Evolutionary conservation across 92 coral and sea anemone genomes (phyloP), one percentile per base, ranked within the genome.

Genomic region (Palythoa grandis): DNA sequence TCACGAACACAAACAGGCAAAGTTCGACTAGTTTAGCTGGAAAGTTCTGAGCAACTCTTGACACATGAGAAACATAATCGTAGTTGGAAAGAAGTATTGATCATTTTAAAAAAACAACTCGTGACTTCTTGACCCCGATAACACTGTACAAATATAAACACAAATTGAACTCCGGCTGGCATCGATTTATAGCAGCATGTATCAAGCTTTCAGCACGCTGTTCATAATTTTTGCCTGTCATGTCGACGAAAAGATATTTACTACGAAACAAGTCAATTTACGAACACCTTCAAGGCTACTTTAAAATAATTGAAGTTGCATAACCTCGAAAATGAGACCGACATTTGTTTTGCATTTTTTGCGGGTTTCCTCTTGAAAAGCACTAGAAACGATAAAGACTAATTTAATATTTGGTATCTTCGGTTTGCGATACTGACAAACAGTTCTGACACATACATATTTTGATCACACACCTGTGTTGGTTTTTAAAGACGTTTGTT

Each of bases 171-270:
- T 29, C 35, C 3, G 7, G 50, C 50, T 43, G 50, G 50, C 0
- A 43, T 5, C 50, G 50, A 43, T 43, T 5, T 43, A 43, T 43
- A 4, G 9, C 7, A 43, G 50, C 3, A 43, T 8, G 7, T 43
- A 43, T 8, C 50, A 8, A 43, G 52, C 25, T 77, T 77, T 77
- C 70, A 77, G 15, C 82, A 56, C 82, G 19, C 52, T 48, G 29
- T 77, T 77, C 68, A 77, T 77, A 54, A 19, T 57, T 77, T 56
- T 77, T 37, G 23, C 50, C 56, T 35, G 82, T 29, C 82, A 67
- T 29, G 35, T 29, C 35, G 35, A 1, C 35, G 35, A 29, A 77
- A 24, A 57, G 82, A 5, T 43, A 50, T 57, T 77, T 25, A 11
- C 56, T 57, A 57, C 22, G 52, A 76, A 40, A 29, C 67, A 77